Evolutionary conservation across 2,888 invertebrate species (phyloP).

Genomic region (Protonemura montana): DNA sequence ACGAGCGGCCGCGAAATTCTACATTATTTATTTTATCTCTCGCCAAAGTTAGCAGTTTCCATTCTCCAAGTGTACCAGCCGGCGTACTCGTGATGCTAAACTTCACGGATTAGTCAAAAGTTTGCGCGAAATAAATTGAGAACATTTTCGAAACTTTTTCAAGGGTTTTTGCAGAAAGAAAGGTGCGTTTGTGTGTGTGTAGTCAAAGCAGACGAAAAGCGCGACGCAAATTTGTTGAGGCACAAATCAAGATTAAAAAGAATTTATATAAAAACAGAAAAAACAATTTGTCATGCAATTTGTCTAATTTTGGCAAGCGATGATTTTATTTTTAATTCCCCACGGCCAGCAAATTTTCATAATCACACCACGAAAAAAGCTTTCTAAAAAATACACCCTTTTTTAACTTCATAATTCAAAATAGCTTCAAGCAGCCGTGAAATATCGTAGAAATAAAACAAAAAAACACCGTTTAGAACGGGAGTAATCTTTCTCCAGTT

Average conservation of each 20-base stretch:
- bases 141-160: background rate
- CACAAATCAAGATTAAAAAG: too few species aligned
- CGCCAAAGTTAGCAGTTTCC: background rate
- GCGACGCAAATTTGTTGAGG: too few species aligned
- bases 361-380: background rate
- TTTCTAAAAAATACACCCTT: background rate
- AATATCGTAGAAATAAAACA: background rate
- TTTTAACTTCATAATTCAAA: background rate
- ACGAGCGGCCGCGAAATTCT: too few species aligned
- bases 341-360: background rate
- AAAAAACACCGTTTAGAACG: background rate
- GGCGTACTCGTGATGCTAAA: background rate
- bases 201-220: too few species aligned
- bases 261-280: background rate
- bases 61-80: background rate
- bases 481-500: background rate
- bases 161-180: background rate
- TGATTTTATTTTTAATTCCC: background rate
- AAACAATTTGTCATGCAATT: background rate
- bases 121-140: background rate
- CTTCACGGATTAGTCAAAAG: conserved; percentile 2
- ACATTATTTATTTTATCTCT: background rate
- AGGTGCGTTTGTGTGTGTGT: background rate
- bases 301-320: background rate
- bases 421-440: background rate